Evolutionary conservation across 1,140 invertebrate genomes (phyloP), one percentile per base, ranked within the genome.

Genomic region (Thaumetopoea pityocampa): DNA sequence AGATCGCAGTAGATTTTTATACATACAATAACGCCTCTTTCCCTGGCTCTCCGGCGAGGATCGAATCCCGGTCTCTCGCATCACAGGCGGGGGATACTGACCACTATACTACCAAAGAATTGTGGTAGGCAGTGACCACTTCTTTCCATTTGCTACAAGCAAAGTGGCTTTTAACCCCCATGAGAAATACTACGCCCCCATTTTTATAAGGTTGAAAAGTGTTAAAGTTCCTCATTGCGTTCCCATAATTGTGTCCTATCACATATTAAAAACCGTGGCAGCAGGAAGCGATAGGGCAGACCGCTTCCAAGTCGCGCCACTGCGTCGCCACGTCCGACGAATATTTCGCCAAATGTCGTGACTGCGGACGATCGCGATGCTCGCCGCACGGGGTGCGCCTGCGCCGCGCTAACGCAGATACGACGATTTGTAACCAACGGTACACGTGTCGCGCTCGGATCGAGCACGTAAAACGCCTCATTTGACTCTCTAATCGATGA

Each of bases 281-380:
- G 70, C 69, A 78, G 74, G 77, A 84, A 81, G 71, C 64, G 68
- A 81, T 84, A 81, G 77, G 68, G 70, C 70, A 81, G 48, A 56
- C 41, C 74, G 77, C 79, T 83, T 77, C 79, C 79, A 83, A 76
- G 80, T 62, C 68, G 51, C 34, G 51, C 58, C 67, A 58, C 60
- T 61, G 49, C 51, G n/a, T 58, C 51, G 54, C 69, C 63, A 63
- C 67, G 67, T 73, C 60, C 64, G 57, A 61, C 61, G 71, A 84
- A 78, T 81, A 80, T 81, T 84, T 80, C n/a, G 70, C 78, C 74
- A 79, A 79, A 67, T 70, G 77, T 84, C 80, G 77, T 84, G 80
- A 84, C 80, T 67, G 70, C 58, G 64, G 71, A 71, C 57, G 74
- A 83, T 81, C 77, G 72, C 74, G 77, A 83, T 83, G 76, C 63